Percentiles rank a stretch among this genome's conserved stretches.
Evolutionary conservation across 2,888 invertebrate genomes (phyloP).

Genomic region (Acronicta aceris): DNA sequence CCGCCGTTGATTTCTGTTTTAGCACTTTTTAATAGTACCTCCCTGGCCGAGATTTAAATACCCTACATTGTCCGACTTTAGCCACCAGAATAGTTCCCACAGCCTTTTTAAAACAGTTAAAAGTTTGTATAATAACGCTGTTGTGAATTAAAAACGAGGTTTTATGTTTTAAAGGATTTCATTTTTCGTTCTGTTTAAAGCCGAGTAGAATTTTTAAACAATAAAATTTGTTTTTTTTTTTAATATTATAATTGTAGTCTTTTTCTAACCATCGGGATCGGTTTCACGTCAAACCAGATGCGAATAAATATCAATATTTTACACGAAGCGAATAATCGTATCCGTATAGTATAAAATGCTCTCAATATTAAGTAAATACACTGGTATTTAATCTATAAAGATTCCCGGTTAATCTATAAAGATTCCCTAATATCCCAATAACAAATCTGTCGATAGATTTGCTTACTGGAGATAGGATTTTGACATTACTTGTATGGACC

Average conservation of each 20-base stretch:
- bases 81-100: slow-evolving; percentile 47
- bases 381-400: too few species aligned
- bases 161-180: slow-evolving; percentile 5
- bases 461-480: too few species aligned
- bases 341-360: too few species aligned
- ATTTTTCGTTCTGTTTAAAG: slow-evolving; percentile 1
- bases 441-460: too few species aligned
- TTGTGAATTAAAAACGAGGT: slow-evolving; percentile 22
- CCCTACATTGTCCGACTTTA: slow-evolving; percentile 47
- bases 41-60: slow-evolving; percentile 61
- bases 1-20: slow-evolving; percentile 77
- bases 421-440: too few species aligned
- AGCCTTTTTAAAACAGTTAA: slow-evolving; percentile 30
- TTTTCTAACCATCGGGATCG: not conserved
- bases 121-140: slow-evolving; percentile 31
- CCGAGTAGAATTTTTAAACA: slow-evolving; percentile 12
- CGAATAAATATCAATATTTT: too few species aligned
- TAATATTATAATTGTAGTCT: not conserved
- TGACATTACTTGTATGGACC: too few species aligned
- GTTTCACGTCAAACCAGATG: too few species aligned
- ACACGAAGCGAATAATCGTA: too few species aligned
- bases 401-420: too few species aligned
- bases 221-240: not conserved
- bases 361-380: too few species aligned
- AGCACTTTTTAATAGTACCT: slow-evolving; percentile 78